Evolutionary conservation across 2,113 vertebrate genomes (phyloP).

Genomic region (Salvelinus namaycush): DNA sequence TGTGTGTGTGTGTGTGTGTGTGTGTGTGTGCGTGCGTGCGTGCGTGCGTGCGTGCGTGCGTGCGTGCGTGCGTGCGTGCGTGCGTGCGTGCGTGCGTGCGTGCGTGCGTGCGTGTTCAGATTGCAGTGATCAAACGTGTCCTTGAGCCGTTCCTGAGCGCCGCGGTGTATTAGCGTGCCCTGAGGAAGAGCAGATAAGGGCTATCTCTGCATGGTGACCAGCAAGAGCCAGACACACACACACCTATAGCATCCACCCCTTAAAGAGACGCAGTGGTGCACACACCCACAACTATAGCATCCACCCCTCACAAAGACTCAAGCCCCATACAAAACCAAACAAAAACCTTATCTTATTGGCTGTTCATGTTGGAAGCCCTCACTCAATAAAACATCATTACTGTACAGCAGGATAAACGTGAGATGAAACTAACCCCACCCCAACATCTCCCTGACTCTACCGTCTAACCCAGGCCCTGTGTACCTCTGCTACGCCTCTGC

Average conservation of each 20-base stretch:
- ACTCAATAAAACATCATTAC: too few species aligned
- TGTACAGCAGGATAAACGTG: too few species aligned
- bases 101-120: neutral
- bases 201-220: neutral
- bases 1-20: constrained; percentile 4
- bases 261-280: neutral
- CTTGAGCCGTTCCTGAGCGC: neutral
- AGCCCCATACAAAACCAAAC: too few species aligned
- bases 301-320: too few species aligned
- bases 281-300: neutral
- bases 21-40: neutral
- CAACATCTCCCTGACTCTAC: neutral
- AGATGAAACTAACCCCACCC: neutral
- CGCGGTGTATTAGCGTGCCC: neutral
- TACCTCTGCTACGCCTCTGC: neutral
- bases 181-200: neutral
- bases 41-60: too few species aligned
- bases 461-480: too few species aligned
- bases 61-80: neutral
- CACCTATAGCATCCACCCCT: neutral
- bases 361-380: too few species aligned
- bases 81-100: neutral
- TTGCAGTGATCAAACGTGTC: constrained; percentile 6
- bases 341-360: too few species aligned
- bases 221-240: neutral